These are phyloP conservation scores for Bubo bubo DNA, from an alignment of 2,113 vertebrate genomes.

Conservation along the genomic window DNA sequence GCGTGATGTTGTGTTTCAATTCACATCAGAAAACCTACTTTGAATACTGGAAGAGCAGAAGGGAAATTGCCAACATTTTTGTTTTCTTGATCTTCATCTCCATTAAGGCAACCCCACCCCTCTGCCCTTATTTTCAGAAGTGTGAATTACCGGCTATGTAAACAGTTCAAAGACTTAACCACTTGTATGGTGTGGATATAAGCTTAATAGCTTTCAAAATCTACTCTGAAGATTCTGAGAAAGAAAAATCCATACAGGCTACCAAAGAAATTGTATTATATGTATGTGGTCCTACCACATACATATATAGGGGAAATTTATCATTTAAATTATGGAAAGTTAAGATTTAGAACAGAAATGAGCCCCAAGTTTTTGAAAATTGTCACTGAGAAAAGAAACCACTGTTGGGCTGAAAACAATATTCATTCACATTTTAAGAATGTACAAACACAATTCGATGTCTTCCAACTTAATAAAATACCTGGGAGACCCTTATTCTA, in stretches of 20 bases:
- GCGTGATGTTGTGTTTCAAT: not conserved
- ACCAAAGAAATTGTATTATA: not conserved
- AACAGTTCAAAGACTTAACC: not conserved
- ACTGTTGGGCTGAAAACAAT: not conserved
- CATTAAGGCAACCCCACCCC: not conserved
- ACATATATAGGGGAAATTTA: too few species aligned
- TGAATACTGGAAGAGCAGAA: not conserved
- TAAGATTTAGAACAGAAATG: not conserved
- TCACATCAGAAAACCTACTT: not conserved
- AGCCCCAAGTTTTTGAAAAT: not conserved
- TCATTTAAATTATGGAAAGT: not conserved
- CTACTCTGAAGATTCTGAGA: not conserved
- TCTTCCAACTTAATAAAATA: not conserved
- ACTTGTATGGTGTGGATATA: not conserved
- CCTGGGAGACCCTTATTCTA: not conserved
- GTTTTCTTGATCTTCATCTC: not conserved
- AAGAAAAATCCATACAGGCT: not conserved
- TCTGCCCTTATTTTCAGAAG: not conserved
- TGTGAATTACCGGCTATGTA: not conserved
- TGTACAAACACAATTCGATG: not conserved
- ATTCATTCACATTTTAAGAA: not conserved
- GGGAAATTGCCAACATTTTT: not conserved
- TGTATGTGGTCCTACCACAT: too few species aligned
- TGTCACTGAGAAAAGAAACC: not conserved
- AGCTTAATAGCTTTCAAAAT: not conserved